A percentile compares a stretch with the other conserved stretches of the same genome.
These are phyloP conservation scores for Podarcis lilfordi DNA, from an alignment of 2,797 vertebrate species.

Conservation along the genomic window DNA sequence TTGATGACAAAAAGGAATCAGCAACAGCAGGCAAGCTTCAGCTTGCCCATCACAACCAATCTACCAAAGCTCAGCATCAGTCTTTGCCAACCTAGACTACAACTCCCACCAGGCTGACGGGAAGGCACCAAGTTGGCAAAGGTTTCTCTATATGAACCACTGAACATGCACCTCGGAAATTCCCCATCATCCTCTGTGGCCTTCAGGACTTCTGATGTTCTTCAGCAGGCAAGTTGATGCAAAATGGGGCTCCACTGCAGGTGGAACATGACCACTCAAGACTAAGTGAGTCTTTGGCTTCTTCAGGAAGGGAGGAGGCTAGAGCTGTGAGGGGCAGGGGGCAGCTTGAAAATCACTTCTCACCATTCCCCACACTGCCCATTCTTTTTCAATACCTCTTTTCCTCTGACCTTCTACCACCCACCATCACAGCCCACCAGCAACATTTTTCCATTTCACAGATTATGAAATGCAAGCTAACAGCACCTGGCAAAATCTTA, in stretches of 20 bases:
- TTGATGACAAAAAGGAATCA: background rate
- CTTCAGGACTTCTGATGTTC: background rate
- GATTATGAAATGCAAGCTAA: background rate
- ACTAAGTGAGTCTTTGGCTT: background rate
- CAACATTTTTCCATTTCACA: background rate
- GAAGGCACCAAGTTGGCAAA: background rate
- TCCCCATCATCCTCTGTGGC: background rate
- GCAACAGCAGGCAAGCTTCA: background rate
- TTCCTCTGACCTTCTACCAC: background rate
- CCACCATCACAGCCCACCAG: background rate
- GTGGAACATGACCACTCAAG: background rate
- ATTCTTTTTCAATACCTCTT: background rate
- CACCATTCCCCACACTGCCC: background rate
- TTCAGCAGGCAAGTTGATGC: background rate
- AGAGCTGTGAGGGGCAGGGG: background rate
- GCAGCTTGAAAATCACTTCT: background rate
- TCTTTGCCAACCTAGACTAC: too few species aligned
- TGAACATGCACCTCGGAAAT: background rate
- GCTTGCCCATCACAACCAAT: background rate
- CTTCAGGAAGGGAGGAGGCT: background rate
- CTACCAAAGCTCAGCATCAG: background rate
- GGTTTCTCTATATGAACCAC: background rate
- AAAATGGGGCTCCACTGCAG: background rate
- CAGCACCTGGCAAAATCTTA: background rate
- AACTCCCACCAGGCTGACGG: too few species aligned